Conservation (phyloP, 2,797 vertebrate genomes). For the Notolabrus celidotus region DNA sequence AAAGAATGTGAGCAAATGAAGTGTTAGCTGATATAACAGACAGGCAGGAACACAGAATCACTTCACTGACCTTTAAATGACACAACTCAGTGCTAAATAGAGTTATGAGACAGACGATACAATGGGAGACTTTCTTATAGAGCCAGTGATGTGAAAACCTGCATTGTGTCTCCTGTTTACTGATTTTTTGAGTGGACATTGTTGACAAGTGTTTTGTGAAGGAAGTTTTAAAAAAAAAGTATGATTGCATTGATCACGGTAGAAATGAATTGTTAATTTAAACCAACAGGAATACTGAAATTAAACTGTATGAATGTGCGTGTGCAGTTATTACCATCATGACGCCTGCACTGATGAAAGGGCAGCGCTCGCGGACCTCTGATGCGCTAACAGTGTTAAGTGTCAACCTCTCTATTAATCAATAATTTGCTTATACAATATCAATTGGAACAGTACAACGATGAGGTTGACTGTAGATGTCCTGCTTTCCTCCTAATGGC, state of each 20-base stretch:
- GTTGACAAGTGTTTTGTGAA: conserved; percentile 1
- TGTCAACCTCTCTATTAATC: conserved; percentile 9
- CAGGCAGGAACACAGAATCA: conserved; percentile 47
- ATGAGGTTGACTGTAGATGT: too few relatives aligned
- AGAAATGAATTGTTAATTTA: not conserved
- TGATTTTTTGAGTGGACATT: conserved; percentile 8
- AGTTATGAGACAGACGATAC: not conserved
- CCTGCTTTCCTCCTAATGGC: too few relatives aligned
- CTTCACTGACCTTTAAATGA: conserved; percentile 48
- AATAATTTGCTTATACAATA: not conserved
- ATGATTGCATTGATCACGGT: not conserved
- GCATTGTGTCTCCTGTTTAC: conserved; percentile 23
- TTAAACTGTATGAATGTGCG: not conserved
- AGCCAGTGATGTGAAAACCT: conserved; percentile 6
- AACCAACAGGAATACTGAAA: too few relatives aligned
- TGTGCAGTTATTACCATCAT: conserved; percentile 6
- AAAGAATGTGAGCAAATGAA: conserved; percentile 15
- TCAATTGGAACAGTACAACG: not conserved
- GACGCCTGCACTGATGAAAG: conserved; percentile 24
- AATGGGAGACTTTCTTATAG: conserved; percentile 11
- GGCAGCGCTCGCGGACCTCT: conserved; percentile 16
- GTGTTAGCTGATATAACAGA: conserved; percentile 28
- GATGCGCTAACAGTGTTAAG: conserved; percentile 5
- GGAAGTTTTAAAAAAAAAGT: too few relatives aligned
- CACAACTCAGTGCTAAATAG: conserved; percentile 3